Conservation (phyloP, 2,888 invertebrate species). For the Chrysina gloriosa region DNA sequence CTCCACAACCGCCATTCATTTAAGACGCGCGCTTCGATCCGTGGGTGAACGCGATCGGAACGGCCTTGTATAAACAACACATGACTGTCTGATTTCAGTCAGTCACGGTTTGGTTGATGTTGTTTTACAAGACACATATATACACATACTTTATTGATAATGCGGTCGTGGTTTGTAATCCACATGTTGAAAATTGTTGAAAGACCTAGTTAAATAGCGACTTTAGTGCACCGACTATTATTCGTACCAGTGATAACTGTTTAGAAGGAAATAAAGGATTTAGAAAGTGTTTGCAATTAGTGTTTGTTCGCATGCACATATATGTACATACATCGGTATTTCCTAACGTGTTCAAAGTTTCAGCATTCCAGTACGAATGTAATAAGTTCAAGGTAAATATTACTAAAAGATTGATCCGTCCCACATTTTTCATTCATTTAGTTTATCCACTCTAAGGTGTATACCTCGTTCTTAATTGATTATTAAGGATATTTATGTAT, state of each 20-base stretch:
- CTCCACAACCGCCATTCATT: constrained; percentile 48
- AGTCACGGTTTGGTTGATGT: constrained; percentile 54
- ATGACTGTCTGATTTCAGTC: constrained; percentile 59
- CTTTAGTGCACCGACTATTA: neutral
- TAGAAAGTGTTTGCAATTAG: neutral
- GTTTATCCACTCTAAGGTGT: neutral
- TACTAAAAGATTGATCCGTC: neutral
- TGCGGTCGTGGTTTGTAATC: constrained; percentile 16
- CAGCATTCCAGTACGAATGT: neutral
- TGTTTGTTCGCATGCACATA: neutral
- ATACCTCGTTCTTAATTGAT: neutral
- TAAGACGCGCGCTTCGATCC: constrained; percentile 46
- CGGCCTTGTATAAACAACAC: constrained; percentile 61
- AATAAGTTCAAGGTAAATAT: constrained; percentile 20
- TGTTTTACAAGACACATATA: constrained; percentile 41
- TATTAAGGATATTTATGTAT: neutral
- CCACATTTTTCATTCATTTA: neutral
- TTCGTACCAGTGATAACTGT: neutral
- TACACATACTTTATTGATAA: constrained; percentile 37
- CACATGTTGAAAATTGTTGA: constrained; percentile 31
- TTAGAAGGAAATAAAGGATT: neutral
- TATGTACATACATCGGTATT: neutral
- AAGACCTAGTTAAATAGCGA: constrained; percentile 10
- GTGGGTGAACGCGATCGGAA: constrained; percentile 57
- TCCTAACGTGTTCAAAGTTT: too few species aligned